These are phyloP conservation scores for Romanomermis culicivorax DNA, from an alignment of 2,888 invertebrate species.

Conservation along the genomic window DNA sequence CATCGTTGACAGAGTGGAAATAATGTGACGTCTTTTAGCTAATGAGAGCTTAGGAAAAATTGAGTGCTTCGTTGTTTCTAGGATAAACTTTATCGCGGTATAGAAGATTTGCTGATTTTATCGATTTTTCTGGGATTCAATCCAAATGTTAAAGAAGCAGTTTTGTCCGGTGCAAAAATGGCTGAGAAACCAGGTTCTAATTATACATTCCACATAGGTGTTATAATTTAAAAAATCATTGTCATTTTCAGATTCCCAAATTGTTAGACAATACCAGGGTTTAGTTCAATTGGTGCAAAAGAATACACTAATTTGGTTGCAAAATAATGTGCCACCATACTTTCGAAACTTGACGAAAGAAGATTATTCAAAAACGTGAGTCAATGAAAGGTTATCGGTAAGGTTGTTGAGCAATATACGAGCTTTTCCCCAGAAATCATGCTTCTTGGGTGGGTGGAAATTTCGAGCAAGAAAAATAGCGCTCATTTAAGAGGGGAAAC, in stretches of 20 bases:
- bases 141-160: constrained; percentile 49
- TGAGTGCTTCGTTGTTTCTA: constrained; percentile 43
- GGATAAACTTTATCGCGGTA: constrained; percentile 58
- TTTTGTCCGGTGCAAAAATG: constrained; percentile 21
- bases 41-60: no score
- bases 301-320: constrained; percentile 66
- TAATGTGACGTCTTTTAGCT: no score
- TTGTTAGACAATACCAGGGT: background rate
- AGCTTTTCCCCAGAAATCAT: no score
- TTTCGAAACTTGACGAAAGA: constrained; percentile 48
- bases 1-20: no score
- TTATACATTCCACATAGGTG: no score
- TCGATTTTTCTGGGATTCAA: constrained; percentile 61
- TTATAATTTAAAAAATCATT: no score
- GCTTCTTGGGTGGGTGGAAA: no score
- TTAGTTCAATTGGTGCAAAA: background rate
- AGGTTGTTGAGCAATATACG: no score
- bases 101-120: constrained; percentile 62
- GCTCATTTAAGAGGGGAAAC: no score
- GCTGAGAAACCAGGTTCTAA: background rate
- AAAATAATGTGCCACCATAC: constrained; percentile 51
- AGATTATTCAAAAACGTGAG: constrained; percentile 47
- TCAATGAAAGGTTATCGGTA: no score
- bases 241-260: background rate
- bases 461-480: no score